Evolutionary conservation across 2,797 vertebrate species (phyloP).

Genomic region (Acomys russatus): DNA sequence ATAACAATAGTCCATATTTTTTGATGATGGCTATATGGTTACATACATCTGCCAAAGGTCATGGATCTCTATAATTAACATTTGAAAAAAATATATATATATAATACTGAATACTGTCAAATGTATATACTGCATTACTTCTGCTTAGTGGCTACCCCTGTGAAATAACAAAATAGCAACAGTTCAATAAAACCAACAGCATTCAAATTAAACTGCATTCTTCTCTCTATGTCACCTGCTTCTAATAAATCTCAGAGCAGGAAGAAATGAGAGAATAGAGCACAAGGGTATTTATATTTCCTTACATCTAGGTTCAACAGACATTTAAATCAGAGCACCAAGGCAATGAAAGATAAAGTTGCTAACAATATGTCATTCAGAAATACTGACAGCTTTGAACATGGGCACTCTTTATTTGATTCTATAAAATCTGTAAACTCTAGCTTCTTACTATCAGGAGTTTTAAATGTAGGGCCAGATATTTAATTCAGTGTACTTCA

Average conservation of each 20-base stretch:
- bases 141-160: not conserved
- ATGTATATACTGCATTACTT: not conserved
- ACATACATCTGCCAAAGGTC: not conserved
- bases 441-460: slow-evolving; percentile 13
- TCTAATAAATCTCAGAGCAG: slow-evolving; percentile 53
- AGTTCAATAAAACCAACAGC: not conserved
- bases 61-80: not conserved
- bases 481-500: slow-evolving; percentile 61
- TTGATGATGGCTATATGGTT: not conserved
- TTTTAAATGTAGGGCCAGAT: slow-evolving; percentile 29
- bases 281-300: slow-evolving; percentile 51
- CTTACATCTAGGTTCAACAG: slow-evolving; percentile 22
- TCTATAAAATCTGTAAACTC: slow-evolving; percentile 55
- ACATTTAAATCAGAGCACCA: slow-evolving; percentile 40
- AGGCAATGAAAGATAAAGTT: slow-evolving; percentile 66
- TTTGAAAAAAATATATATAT: not conserved
- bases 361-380: slow-evolving; percentile 37
- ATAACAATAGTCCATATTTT: not conserved
- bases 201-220: slow-evolving; percentile 25
- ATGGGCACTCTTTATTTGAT: slow-evolving; percentile 28
- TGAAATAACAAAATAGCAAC: slow-evolving; percentile 33
- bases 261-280: slow-evolving; percentile 22
- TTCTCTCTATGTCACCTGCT: slow-evolving; percentile 10
- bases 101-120: not conserved
- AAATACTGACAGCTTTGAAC: slow-evolving; percentile 49